Conservation (phyloP, 2,113 vertebrate genomes). For the Mus spicilegus region DNA sequence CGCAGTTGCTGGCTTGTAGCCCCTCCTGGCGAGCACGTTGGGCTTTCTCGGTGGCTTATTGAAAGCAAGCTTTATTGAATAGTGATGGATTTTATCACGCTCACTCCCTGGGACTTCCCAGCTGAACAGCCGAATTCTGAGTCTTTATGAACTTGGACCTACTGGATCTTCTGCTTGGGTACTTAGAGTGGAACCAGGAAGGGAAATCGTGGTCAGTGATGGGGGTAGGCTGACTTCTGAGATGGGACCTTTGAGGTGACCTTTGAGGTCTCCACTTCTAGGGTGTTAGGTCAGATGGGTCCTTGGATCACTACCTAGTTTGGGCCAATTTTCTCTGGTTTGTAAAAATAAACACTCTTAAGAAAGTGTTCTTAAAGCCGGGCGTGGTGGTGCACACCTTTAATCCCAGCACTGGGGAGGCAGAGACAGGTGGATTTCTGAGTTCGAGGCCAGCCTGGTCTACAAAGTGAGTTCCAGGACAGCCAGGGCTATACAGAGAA, state of each 20-base stretch:
- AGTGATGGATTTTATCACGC: not conserved
- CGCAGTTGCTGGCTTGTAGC: not conserved
- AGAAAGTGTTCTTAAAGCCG: too few relatives aligned
- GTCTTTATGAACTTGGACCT: not conserved
- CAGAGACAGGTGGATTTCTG: too few relatives aligned
- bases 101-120: not conserved
- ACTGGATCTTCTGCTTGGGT: fast-evolving
- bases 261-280: not conserved
- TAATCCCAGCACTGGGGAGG: too few relatives aligned
- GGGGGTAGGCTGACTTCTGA: fast-evolving
- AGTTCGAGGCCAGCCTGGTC: too few relatives aligned
- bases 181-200: not conserved
- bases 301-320: fast-evolving
- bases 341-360: fast-evolving
- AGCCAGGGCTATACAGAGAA: too few relatives aligned
- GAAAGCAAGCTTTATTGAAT: not conserved
- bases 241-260: too few relatives aligned
- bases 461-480: too few relatives aligned
- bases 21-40: fast-evolving
- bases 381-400: too few relatives aligned
- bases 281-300: fast-evolving
- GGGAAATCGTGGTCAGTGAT: fast-evolving
- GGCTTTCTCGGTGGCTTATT: not conserved
- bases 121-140: not conserved
- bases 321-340: fast-evolving